Percentiles rank a stretch among this genome's conserved stretches.
Evolutionary conservation across 2,888 invertebrate species (phyloP).

Genomic region (Leucania comma): DNA sequence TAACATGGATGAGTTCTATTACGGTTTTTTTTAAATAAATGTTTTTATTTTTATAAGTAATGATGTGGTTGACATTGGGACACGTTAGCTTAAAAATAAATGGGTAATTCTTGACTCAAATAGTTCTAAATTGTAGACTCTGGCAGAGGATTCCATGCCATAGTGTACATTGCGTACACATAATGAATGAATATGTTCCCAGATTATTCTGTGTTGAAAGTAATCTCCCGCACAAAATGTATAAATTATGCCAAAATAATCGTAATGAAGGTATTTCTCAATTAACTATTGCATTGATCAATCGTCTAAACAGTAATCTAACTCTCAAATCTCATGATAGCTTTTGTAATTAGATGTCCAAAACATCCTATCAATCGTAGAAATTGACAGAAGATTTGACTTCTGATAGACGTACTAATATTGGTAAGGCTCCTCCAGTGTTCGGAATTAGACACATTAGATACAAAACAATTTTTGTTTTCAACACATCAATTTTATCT

Average conservation of each 20-base stretch:
- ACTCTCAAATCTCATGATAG: neutral
- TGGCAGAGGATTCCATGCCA: no score
- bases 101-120: no score
- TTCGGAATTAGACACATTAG: neutral
- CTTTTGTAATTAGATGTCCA: constrained; percentile 7
- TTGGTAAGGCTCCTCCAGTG: neutral
- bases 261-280: neutral
- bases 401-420: constrained; percentile 4
- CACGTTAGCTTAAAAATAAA: no score
- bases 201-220: no score
- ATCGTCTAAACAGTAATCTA: constrained; percentile 6
- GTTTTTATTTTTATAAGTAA: no score
- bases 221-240: no score
- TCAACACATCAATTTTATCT: neutral
- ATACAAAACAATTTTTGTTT: neutral
- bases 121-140: no score
- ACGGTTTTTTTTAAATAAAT: no score
- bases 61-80: no score
- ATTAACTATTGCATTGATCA: neutral
- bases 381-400: constrained; percentile 10
- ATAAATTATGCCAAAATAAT: neutral
- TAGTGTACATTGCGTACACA: no score
- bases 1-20: no score
- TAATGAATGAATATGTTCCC: no score
- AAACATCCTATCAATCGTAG: constrained; percentile 1